Evolutionary conservation across 92 coral and sea anemone genomes (phyloP).

Genomic region (Metridium senile): DNA sequence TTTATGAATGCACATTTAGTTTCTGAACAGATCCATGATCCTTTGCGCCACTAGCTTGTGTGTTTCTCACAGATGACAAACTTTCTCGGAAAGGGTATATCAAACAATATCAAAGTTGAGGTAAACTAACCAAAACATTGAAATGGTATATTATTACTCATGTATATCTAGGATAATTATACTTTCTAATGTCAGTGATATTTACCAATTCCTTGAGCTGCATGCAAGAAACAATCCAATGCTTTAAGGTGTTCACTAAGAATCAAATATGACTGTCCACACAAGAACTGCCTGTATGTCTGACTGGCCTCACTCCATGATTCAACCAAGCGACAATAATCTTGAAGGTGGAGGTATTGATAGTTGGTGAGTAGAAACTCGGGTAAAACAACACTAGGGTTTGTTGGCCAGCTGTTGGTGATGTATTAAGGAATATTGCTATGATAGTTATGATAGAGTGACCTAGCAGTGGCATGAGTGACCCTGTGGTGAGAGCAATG

Average conservation of each 20-base stretch:
- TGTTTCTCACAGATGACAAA: too few species aligned
- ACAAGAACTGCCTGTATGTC: constrained; percentile 72
- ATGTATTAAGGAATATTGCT: constrained; percentile 20
- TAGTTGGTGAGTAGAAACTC: constrained; percentile 86
- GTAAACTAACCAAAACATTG: too few species aligned
- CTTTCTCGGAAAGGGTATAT: too few species aligned
- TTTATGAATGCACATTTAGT: too few species aligned
- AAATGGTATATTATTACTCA: too few species aligned
- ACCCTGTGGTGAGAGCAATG: too few species aligned
- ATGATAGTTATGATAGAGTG: too few species aligned
- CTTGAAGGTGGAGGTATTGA: constrained; percentile 88
- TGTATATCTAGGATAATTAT: not conserved
- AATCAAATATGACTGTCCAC: constrained; percentile 89
- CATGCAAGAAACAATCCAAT: constrained; percentile 80
- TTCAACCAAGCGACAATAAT: constrained; percentile 76
- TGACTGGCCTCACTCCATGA: constrained; percentile 76
- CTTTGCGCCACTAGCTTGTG: too few species aligned
- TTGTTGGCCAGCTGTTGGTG: constrained; percentile 78
- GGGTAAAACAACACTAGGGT: constrained; percentile 63
- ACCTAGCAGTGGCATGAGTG: too few species aligned
- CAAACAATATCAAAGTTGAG: too few species aligned
- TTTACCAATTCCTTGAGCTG: constrained; percentile 85
- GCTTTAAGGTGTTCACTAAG: constrained; percentile 91
- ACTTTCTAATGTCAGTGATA: not conserved
- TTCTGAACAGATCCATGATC: too few species aligned